Evolutionary conservation across 2,888 invertebrate species (phyloP), one percentile per base, ranked within the genome.

Genomic region (Lasioglossum leucozonium): DNA sequence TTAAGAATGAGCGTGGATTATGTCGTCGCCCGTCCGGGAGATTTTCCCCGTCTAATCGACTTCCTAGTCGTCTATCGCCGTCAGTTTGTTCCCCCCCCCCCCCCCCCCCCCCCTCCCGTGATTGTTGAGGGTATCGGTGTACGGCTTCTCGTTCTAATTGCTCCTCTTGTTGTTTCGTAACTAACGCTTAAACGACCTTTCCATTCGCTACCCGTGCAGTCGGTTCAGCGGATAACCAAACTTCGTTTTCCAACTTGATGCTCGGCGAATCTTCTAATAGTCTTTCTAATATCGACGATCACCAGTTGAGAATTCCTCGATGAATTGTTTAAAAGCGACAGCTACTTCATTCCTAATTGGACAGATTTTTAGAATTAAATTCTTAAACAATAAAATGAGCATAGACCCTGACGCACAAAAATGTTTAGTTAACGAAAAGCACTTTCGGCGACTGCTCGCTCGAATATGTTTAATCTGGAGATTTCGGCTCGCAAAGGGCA

Each of bases 401-500:
- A 44, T 44, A 18, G 18, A 5, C 18, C 18, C 47, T 11, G 55
- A 10, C 3, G 34, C 34, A 2, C 34, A 34, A 34, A 55, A 55
- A 55, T 11, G 55, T n/a, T 72, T 34, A 30, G 51, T 75, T n/a
- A 4, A 58, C 22, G 37, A 44, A 62, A n/a, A 62, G 11, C 51
- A 22, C 8, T 44, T 42, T 13, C 44, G 18, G 1, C 18, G 44
- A 72, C 8, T 42, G 72, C 30, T 78, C 72, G 71, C 87, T 91
- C 89, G 90, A 92, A 93, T 93, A 93, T 93, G 92, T 94, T 94
- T 94, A 94, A 92, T 93, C 92, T 89, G 87, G 86, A 90, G 91
- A 93, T 92, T 91, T 90, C 89, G 86, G 89, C 91, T 91, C 77
- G 89, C 89, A 88, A 87, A 88, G 90, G 91, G 90, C 91, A 91